These are phyloP conservation scores for Phoeniculus purpureus DNA, from an alignment of 2,797 vertebrate genomes.

Conservation along the genomic window DNA sequence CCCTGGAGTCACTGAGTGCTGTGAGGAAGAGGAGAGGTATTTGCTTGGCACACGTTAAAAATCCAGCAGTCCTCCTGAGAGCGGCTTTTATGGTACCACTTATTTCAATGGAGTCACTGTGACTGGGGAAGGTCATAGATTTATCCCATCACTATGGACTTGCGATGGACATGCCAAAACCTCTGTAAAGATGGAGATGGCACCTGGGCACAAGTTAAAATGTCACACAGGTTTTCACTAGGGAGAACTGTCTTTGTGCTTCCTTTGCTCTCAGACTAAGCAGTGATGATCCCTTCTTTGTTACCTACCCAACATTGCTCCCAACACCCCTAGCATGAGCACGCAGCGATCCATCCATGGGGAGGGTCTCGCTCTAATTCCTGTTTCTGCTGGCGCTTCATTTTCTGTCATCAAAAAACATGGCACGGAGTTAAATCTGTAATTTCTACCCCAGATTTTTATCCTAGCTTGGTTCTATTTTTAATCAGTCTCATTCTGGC, in stretches of 20 bases:
- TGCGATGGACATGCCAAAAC: background rate
- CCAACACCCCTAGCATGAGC: background rate
- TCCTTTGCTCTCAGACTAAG: background rate
- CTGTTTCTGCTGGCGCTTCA: background rate
- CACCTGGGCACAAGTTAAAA: background rate
- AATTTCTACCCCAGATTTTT: background rate
- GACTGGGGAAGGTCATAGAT: background rate
- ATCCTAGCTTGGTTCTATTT: background rate
- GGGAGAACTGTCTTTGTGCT: background rate
- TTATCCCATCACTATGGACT: background rate
- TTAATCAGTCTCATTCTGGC: background rate
- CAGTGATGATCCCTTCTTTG: background rate
- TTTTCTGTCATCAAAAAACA: background rate
- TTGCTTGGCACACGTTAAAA: background rate
- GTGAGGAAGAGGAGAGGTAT: background rate
- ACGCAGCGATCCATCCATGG: fast-evolving
- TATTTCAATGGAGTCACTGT: background rate
- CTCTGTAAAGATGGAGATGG: background rate
- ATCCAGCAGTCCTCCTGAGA: background rate
- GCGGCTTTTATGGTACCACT: too few species aligned
- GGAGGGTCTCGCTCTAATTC: background rate
- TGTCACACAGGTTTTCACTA: background rate
- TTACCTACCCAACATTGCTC: background rate
- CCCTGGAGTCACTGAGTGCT: background rate
- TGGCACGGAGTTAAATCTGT: background rate